Evolutionary conservation across 1,140 invertebrate genomes (phyloP), one percentile per base, ranked within the genome.

Genomic region (Calephelis nemesis): DNA sequence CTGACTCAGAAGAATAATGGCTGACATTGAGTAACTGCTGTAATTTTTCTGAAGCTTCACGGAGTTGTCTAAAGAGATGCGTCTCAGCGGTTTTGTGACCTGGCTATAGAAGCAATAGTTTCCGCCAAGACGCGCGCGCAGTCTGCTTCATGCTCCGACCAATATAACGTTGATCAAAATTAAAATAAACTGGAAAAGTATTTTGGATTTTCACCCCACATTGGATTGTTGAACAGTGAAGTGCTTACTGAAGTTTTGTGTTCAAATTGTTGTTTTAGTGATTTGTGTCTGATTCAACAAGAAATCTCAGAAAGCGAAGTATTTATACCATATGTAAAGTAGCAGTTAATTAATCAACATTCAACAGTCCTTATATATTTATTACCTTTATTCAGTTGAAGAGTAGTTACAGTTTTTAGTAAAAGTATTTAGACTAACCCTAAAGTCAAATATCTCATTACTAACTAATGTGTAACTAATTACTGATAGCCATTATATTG

Each of bases 121-220:
- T 72, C 78, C 77, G 70, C 71, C 75, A 78, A 81, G 74, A 66
- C 81, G 79, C 78, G 72, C 81, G 80, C 87, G 87, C 85, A 87
- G 84, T 90, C 67, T 66, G 70, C 71, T 72, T 70, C 68, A 76
- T 81, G 78, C 86, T 73, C 69, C 78, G 79, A 74, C 81, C 78
- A 79, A 85, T 86, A 84, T 83, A 83, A 85, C 85, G 85, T 85
- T 77, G 76, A 87, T 84, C 69, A 73, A 83, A 83, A 83, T 81
- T 78, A 79, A 82, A 85, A 82, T 76, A 80, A 80, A 81, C 69
- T 77, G 65, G 72, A 74, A 82, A 83, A 85, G 74, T 82, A 76
- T 78, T 70, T 62, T 63, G 58, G 48, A 64, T 66, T 71, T 50
- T 73, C 70, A 52, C 47, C 65, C 60, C 19, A 68, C 62, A 62